Conservation (phyloP, 2,113 vertebrate genomes). For the Phrynocephalus versicolor region DNA sequence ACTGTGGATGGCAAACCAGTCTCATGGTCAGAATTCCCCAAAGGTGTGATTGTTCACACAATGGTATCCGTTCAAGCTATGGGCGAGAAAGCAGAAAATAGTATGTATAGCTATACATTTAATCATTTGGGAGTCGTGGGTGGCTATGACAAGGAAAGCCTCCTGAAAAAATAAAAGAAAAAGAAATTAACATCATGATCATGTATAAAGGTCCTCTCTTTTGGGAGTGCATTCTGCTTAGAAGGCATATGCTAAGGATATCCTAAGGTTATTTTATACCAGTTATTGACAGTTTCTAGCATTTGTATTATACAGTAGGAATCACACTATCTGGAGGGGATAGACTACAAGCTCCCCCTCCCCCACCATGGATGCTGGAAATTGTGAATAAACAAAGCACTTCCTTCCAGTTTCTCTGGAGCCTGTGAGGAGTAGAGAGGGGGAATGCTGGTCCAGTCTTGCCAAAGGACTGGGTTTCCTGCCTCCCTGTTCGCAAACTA, state of each 20-base stretch:
- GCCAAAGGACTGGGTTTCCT: too few species aligned
- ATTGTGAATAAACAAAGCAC: too few species aligned
- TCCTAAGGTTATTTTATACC: not conserved
- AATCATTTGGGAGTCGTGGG: not conserved
- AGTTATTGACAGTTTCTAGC: not conserved
- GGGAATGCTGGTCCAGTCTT: too few species aligned
- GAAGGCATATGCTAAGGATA: not conserved
- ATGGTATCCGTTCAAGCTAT: constrained; percentile 88
- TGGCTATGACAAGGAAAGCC: not conserved
- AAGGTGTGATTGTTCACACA: constrained; percentile 86
- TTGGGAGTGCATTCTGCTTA: too few species aligned
- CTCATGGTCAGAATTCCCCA: constrained; percentile 79
- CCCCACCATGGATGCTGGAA: too few species aligned
- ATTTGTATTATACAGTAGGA: not conserved
- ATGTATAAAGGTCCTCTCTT: not conserved
- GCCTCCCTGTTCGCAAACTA: too few species aligned
- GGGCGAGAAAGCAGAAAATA: constrained; percentile 77
- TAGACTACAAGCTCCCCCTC: too few species aligned
- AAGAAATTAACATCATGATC: not conserved
- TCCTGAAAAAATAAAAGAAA: not conserved
- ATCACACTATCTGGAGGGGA: not conserved
- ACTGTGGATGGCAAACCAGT: constrained; percentile 85
- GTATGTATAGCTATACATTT: constrained; percentile 63
- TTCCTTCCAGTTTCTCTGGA: too few species aligned
- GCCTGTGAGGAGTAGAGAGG: too few species aligned